phyloP scores from a whole-genome alignment of 2,888 invertebrate genomes.

The Mythimna lalbum region DNA sequence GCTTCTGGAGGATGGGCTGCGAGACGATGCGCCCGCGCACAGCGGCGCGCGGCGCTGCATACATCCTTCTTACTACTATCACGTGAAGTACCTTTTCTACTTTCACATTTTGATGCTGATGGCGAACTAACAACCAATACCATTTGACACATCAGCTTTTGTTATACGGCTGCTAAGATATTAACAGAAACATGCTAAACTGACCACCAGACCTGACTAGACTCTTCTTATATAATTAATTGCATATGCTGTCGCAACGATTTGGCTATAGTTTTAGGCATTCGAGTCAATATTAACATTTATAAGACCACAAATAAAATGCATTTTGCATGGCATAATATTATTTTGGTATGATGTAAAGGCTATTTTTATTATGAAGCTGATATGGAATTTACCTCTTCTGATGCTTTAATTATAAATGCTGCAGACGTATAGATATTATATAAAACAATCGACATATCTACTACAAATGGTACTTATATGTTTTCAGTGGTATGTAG shows the following conservation, averaged over 20 bases:
- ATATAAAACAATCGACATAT: conserved; percentile 35
- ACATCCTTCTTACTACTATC: conserved; percentile 86
- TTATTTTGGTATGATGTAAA: conserved; percentile 33
- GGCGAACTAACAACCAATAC: conserved; percentile 56
- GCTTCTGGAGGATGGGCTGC: conserved; percentile 73
- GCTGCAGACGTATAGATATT: conserved; percentile 22
- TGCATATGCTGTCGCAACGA: conserved; percentile 63
- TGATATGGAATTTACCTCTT: conserved; percentile 13
- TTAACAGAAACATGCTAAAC: conserved; percentile 73
- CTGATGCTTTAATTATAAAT: conserved; percentile 18
- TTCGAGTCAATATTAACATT: conserved; percentile 22
- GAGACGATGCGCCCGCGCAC: conserved; percentile 75
- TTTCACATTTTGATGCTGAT: conserved; percentile 64
- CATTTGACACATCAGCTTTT: conserved; percentile 32
- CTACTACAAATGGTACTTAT: conserved; percentile 32
- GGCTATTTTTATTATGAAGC: conserved; percentile 24
- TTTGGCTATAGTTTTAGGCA: conserved; percentile 14
- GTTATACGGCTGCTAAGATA: conserved; percentile 56
- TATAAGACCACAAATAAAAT: conserved; percentile 2
- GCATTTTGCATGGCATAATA: conserved; percentile 20
- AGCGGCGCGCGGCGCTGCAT: conserved; percentile 80
- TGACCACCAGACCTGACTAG: conserved; percentile 64
- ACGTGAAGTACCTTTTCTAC: conserved; percentile 75
- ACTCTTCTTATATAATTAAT: conserved; percentile 68
- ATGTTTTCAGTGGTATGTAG: conserved; percentile 59